Conservation (phyloP, 2,797 vertebrate genomes). For the Bothrops alternatus region DNA sequence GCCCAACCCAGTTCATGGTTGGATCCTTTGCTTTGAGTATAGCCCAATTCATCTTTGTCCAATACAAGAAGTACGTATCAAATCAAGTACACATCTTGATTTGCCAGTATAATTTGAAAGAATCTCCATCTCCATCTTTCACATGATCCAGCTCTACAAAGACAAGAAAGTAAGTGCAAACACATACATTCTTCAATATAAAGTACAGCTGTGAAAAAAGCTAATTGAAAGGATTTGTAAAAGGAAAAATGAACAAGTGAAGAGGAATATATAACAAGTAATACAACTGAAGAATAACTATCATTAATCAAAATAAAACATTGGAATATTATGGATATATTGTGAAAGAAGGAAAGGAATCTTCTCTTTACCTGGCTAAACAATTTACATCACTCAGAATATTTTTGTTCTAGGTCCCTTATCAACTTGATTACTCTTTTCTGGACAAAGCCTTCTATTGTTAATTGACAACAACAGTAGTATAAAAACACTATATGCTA, state of each 20-base stretch:
- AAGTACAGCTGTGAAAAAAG: background rate
- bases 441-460: background rate
- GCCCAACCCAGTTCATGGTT: background rate
- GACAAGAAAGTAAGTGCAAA: background rate
- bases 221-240: too few species aligned
- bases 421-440: background rate
- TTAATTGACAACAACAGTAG: background rate
- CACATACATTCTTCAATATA: background rate
- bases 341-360: background rate
- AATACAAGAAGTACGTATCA: background rate
- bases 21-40: background rate
- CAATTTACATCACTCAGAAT: background rate
- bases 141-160: background rate
- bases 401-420: background rate
- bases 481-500: background rate
- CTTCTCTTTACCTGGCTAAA: background rate
- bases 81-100: background rate
- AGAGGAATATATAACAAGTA: background rate
- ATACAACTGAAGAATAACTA: background rate
- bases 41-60: background rate
- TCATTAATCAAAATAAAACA: background rate
- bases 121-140: background rate
- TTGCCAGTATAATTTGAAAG: background rate
- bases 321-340: background rate
- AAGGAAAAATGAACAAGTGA: background rate